phyloP scores from a whole-genome alignment of 23 tunicate genomes.

The Ascidia mentula region DNA sequence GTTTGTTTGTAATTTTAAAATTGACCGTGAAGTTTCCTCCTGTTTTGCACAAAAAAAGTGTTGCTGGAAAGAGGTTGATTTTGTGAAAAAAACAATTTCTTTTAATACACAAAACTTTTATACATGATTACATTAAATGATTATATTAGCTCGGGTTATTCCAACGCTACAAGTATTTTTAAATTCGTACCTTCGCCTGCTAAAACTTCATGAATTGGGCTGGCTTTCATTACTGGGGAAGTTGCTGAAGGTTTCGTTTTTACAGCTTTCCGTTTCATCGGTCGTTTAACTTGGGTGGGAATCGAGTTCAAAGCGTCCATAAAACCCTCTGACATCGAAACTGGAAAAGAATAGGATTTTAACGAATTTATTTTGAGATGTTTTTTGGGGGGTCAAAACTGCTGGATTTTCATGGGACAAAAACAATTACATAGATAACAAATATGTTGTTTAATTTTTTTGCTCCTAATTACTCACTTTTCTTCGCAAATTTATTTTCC shows the following conservation, averaged over 20 bases:
- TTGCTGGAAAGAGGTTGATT: no score
- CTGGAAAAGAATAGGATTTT: slow-evolving; percentile 26
- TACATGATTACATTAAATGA: no score
- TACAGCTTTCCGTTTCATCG: slow-evolving; percentile 36
- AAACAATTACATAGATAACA: no score
- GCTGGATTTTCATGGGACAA: neutral
- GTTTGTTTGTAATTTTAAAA: no score
- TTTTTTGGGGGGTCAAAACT: neutral
- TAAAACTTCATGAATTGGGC: slow-evolving; percentile 26
- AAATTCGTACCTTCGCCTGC: slow-evolving; percentile 63
- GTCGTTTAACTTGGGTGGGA: slow-evolving; percentile 28
- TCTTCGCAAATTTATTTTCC: slow-evolving; percentile 42
- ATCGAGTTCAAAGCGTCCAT: slow-evolving; percentile 82
- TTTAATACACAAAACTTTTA: no score
- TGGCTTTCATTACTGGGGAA: slow-evolving; percentile 13
- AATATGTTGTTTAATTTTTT: no score
- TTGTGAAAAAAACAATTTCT: no score
- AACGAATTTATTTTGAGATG: neutral
- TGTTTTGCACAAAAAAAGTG: no score
- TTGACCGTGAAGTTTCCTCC: no score
- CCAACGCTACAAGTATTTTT: no score
- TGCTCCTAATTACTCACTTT: slow-evolving; percentile 63
- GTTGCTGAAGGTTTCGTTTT: slow-evolving; percentile 33
- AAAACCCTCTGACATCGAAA: slow-evolving; percentile 74
- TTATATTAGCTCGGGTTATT: no score